Evolutionary conservation across 2,797 vertebrate species (phyloP), one percentile per base, ranked within the genome.

Genomic region (Peromyscus aztecus): DNA sequence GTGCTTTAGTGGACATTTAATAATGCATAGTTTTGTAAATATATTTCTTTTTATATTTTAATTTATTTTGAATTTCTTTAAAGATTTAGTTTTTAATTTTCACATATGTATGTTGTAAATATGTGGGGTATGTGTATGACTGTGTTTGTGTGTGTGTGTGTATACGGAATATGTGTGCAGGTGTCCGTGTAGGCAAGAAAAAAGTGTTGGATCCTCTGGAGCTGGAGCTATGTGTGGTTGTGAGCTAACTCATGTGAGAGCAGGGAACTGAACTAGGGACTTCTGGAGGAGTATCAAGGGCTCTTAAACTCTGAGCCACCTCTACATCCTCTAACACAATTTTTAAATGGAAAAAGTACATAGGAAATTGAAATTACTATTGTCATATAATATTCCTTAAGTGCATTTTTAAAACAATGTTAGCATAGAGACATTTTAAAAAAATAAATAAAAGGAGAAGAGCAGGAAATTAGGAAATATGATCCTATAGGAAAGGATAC

Each of bases 21-120:
- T 99, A 99, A 99, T 99, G 99, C 99, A 99, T 99, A 99, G 99
- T 99, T 99, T 99, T 99, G 99, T 99, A 99, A 99, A 99, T 99
- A 99, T 99, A 99, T 99, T 99, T 99, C 99, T 99, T 99, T 99
- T 98, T 99, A 99, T 99, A 99, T 99, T 99, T 99, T 99, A 99
- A 19, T 29, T 37, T 73, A 34, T 34, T 31, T 99, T 99, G 99
- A 99, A 59, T 16, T 40, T 98, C 99, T 99, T 99, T 43, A 43
- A 76, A 46, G 27, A 31, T 77, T 49, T 49, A 4, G 23, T 46
- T 76, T 76, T 76, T 46, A 40, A 24, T 27, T 75, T 75, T 75
- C 23, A 75, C 73, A 75, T 43, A 75, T 43, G 40, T 27, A 43
- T 52, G 4, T 24, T 75, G 11, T 75, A n/a, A 34, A n/a, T n/a